Percentiles rank a stretch among this genome's conserved stretches.
phyloP scores from a whole-genome alignment of 1,140 invertebrate species.

The Dendrolimus punctatus region DNA sequence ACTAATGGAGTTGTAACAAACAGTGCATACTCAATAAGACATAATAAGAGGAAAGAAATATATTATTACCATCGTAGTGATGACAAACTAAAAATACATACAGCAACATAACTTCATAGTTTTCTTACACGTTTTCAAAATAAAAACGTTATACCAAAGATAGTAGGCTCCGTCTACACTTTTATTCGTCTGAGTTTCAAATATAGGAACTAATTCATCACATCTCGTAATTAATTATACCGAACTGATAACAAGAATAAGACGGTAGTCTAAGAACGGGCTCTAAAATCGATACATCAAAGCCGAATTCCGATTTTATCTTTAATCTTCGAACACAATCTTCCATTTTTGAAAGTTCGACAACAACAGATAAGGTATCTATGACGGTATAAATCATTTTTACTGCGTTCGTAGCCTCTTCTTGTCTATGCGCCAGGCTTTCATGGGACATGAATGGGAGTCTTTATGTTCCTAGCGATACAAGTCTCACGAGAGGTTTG shows the following conservation, averaged over 20 bases:
- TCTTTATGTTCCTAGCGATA: slow-evolving; percentile 29
- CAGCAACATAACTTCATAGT: no score
- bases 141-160: no score
- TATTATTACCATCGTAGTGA: no score
- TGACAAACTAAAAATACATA: no score
- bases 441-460: slow-evolving; percentile 40
- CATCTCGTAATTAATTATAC: neutral
- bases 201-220: no score
- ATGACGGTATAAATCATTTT: slow-evolving; percentile 51
- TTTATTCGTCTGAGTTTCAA: no score
- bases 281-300: slow-evolving; percentile 11
- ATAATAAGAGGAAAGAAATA: no score
- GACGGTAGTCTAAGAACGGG: no score
- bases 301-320: neutral
- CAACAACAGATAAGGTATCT: slow-evolving; percentile 41
- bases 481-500: neutral
- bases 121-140: no score
- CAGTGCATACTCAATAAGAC: no score
- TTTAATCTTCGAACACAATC: slow-evolving; percentile 34
- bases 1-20: no score
- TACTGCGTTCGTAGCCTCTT: slow-evolving; percentile 25
- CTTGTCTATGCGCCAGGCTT: slow-evolving; percentile 48
- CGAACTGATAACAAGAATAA: neutral
- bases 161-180: no score
- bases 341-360: slow-evolving; percentile 30